Percentiles rank a stretch among this genome's conserved stretches.
phyloP scores from a whole-genome alignment of 2,888 invertebrate genomes.

The Oscheius onirici region DNA sequence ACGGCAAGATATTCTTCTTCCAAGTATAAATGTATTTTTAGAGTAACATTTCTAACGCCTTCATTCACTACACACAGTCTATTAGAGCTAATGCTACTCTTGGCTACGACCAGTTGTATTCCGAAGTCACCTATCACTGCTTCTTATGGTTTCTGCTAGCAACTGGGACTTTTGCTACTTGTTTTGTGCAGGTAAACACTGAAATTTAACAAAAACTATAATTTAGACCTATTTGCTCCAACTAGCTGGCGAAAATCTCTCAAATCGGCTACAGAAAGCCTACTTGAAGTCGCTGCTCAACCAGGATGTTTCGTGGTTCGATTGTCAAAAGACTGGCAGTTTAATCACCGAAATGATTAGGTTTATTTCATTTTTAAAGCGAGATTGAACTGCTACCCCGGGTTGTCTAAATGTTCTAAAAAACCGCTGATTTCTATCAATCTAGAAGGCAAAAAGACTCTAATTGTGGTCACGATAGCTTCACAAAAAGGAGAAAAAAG shows the following conservation, averaged over 20 bases:
- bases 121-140: background rate
- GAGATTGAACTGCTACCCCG: too few relatives aligned
- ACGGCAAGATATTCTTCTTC: background rate
- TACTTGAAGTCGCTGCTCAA: background rate
- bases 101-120: background rate
- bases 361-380: too few relatives aligned
- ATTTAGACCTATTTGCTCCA: background rate
- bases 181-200: background rate
- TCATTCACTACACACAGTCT: slow-evolving; percentile 30
- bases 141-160: background rate
- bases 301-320: slow-evolving; percentile 4
- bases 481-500: too few relatives aligned
- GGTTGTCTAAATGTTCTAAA: too few relatives aligned
- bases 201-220: background rate
- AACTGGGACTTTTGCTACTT: background rate
- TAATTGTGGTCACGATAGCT: too few relatives aligned
- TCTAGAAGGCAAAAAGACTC: too few relatives aligned
- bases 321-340: background rate
- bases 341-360: slow-evolving; percentile 1
- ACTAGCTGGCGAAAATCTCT: background rate
- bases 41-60: background rate
- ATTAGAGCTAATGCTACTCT: background rate
- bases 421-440: too few relatives aligned
- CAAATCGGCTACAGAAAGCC: background rate
- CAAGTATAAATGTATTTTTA: background rate